phyloP scores from a whole-genome alignment of 2,888 invertebrate species.

The Pandemis cinnamomeana region DNA sequence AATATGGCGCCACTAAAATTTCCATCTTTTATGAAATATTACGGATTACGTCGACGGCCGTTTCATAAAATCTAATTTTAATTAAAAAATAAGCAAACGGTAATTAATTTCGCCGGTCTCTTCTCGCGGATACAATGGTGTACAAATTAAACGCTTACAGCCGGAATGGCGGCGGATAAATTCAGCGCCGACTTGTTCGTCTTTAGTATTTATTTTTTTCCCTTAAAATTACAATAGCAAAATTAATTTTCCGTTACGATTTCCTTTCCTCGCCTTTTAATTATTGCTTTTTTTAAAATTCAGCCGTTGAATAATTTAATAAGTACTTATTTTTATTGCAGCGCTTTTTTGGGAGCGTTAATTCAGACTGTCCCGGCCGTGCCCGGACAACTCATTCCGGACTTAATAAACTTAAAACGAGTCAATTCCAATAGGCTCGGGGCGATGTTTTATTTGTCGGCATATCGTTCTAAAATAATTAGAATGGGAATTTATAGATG shows the following conservation, averaged over 20 bases:
- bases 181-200: slow-evolving; percentile 55
- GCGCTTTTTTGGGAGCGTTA: slow-evolving; percentile 47
- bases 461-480: slow-evolving; percentile 77
- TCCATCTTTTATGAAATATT: slow-evolving; percentile 82
- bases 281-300: slow-evolving; percentile 51
- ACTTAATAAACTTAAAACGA: slow-evolving; percentile 67
- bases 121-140: slow-evolving; percentile 67
- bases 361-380: slow-evolving; percentile 56
- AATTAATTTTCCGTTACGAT: slow-evolving; percentile 54
- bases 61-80: slow-evolving; percentile 79
- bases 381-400: slow-evolving; percentile 67
- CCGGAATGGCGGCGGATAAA: slow-evolving; percentile 59
- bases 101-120: slow-evolving; percentile 74
- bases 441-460: slow-evolving; percentile 74
- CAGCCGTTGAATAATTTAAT: slow-evolving; percentile 43
- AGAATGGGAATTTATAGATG: slow-evolving; percentile 79
- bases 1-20: slow-evolving; percentile 82
- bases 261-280: slow-evolving; percentile 48
- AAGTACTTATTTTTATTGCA: slow-evolving; percentile 37
- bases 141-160: slow-evolving; percentile 70
- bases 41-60: slow-evolving; percentile 72
- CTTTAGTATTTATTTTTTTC: slow-evolving; percentile 60
- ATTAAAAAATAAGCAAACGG: slow-evolving; percentile 80
- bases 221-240: slow-evolving; percentile 58
- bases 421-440: slow-evolving; percentile 67